Evolutionary conservation across 2,113 vertebrate genomes (phyloP).

Genomic region (Chaetodon trifascialis): DNA sequence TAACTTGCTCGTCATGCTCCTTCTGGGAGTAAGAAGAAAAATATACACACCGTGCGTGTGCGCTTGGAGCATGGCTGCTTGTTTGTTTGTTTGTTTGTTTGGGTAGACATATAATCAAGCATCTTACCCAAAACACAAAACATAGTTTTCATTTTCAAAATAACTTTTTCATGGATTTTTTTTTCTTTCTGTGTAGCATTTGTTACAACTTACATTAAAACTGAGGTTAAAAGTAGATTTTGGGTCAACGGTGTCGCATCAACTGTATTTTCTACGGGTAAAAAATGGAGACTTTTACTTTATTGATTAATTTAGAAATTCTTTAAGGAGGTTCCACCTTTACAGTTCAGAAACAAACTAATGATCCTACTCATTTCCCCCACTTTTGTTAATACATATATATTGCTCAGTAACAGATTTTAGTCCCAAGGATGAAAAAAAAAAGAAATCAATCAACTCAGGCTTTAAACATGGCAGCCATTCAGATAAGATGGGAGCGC

Average conservation of each 20-base stretch:
- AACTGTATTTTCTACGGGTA: background rate
- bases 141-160: conserved; percentile 2
- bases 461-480: background rate
- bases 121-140: conserved; percentile 17
- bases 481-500: background rate
- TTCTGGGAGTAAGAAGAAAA: conserved; percentile 74
- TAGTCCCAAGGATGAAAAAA: background rate
- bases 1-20: conserved; percentile 79
- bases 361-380: background rate
- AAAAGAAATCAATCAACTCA: conserved; percentile 7
- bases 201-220: background rate
- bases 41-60: conserved; percentile 48
- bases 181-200: background rate
- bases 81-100: conserved; percentile 69
- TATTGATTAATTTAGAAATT: too few species aligned
- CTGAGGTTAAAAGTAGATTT: background rate
- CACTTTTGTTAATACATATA: background rate
- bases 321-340: too few species aligned
- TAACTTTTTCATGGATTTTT: background rate
- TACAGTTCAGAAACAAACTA: background rate
- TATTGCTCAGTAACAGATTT: conserved; percentile 40
- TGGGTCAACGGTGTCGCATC: background rate
- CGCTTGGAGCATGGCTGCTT: conserved; percentile 44
- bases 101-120: conserved; percentile 41
- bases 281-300: too few species aligned